Percentiles rank a stretch among this genome's conserved stretches.
Evolutionary conservation across 2,113 vertebrate species (phyloP).

Genomic region (Gorsachius goisagi): DNA sequence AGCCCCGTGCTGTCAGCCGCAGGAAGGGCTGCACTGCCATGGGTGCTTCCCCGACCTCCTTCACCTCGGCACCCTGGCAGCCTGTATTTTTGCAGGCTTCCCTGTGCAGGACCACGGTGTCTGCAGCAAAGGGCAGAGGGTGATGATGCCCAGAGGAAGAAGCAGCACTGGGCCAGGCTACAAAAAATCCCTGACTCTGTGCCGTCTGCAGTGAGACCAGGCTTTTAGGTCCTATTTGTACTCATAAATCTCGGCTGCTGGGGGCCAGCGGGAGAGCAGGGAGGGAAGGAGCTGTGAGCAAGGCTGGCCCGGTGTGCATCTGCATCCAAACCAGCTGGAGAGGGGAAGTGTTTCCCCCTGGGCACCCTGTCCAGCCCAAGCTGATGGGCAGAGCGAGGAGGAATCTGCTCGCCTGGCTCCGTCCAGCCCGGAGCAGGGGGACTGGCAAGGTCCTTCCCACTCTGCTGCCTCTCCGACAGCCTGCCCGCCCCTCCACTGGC

Average conservation of each 20-base stretch:
- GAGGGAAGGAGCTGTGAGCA: neutral
- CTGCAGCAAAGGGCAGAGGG: neutral
- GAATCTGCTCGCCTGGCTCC: neutral
- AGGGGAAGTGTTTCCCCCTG: accelerated
- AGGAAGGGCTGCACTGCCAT: neutral
- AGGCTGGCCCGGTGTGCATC: neutral
- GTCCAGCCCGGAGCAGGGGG: neutral
- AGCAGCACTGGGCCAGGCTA: neutral
- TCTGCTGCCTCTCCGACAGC: neutral
- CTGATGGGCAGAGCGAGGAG: neutral
- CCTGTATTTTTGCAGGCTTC: neutral
- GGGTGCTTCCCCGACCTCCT: neutral
- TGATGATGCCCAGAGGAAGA: neutral
- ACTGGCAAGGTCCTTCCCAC: accelerated
- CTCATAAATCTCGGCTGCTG: neutral
- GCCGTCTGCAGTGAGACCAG: neutral
- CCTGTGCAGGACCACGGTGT: neutral
- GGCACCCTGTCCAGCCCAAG: neutral
- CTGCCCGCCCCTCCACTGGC: accelerated
- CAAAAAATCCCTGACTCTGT: neutral
- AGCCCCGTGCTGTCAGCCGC: accelerated
- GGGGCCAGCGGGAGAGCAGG: neutral
- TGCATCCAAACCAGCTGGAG: constrained; percentile 1
- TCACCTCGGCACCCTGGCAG: accelerated
- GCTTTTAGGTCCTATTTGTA: neutral